Conservation (phyloP, 2,797 vertebrate genomes). For the Falco rusticolus region DNA sequence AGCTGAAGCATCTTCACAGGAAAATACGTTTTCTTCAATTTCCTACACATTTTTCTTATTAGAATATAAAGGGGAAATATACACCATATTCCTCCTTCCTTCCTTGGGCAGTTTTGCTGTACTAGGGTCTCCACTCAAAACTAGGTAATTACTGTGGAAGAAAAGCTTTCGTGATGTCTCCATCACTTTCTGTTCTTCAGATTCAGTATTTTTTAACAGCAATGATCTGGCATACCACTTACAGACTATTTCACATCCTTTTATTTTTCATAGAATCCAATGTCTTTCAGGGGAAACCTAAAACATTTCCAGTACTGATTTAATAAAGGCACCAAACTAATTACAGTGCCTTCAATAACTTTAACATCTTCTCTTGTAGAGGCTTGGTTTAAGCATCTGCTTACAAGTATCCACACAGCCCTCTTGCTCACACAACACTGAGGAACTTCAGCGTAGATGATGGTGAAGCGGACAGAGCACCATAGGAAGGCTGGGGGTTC, state of each 20-base stretch:
- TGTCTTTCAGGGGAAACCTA: background rate
- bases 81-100: background rate
- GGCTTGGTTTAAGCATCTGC: background rate
- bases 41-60: background rate
- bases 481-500: background rate
- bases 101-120: background rate
- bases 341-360: background rate
- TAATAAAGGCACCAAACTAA: background rate
- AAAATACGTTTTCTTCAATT: background rate
- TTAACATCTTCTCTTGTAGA: background rate
- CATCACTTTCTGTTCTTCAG: background rate
- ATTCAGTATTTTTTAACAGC: background rate
- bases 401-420: background rate
- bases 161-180: background rate
- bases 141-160: background rate
- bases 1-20: background rate
- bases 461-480: accelerated
- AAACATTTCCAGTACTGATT: background rate
- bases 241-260: background rate
- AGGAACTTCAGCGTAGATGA: accelerated
- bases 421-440: background rate
- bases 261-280: background rate
- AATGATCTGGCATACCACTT: accelerated
- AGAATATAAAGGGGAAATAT: background rate
- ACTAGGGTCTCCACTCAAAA: background rate